Evolutionary conservation across 2,797 vertebrate species (phyloP).

Genomic region (Liasis olivaceus): DNA sequence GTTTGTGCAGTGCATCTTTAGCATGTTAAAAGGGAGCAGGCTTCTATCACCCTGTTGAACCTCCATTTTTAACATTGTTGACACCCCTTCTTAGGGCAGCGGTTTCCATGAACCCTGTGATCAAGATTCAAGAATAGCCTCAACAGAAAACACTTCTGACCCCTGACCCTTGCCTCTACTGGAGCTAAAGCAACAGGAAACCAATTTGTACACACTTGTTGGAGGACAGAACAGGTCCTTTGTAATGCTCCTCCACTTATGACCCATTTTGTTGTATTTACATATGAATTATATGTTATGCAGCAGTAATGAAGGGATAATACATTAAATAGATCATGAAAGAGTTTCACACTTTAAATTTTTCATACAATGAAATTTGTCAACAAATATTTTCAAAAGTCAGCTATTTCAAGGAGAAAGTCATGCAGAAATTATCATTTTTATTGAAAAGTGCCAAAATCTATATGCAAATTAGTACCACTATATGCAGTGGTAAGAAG

Average conservation of each 20-base stretch:
- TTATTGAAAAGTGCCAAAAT: constrained; percentile 32
- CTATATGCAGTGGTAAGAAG: constrained; percentile 21
- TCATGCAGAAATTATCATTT: constrained; percentile 40
- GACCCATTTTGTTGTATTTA: background rate
- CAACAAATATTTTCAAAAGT: constrained; percentile 26
- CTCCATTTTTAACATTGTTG: background rate
- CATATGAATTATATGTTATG: background rate
- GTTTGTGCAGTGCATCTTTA: background rate
- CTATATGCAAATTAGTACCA: constrained; percentile 34
- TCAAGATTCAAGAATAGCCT: background rate
- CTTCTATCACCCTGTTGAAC: background rate
- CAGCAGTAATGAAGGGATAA: background rate
- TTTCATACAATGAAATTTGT: constrained; percentile 11
- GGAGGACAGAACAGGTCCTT: background rate
- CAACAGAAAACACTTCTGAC: background rate
- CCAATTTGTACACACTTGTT: background rate
- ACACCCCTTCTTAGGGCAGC: background rate
- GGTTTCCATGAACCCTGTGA: background rate
- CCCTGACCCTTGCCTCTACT: background rate
- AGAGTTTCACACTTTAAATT: background rate
- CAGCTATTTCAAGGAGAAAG: constrained; percentile 28
- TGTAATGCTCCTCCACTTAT: background rate
- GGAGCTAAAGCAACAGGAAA: background rate
- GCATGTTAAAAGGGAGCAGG: background rate
- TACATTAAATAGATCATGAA: background rate